phyloP scores from a whole-genome alignment of 2,113 vertebrate genomes.

The Datnioides undecimradiatus region DNA sequence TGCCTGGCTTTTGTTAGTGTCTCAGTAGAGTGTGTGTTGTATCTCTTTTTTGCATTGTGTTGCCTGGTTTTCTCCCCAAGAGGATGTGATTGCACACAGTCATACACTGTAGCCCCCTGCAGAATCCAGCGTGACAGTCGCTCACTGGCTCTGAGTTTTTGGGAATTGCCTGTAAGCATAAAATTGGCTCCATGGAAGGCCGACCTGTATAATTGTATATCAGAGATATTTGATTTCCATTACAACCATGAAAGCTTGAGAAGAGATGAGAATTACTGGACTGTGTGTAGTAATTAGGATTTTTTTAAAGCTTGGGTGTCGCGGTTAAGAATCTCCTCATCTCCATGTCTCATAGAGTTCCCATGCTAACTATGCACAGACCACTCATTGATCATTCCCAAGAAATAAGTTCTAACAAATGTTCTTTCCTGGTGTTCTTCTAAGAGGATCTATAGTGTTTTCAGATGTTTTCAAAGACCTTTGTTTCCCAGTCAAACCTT shows the following conservation, averaged over 20 bases:
- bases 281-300: background rate
- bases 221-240: constrained; percentile 34
- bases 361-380: background rate
- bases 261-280: constrained; percentile 2
- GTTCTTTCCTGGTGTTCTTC: background rate
- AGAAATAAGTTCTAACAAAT: background rate
- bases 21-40: background rate
- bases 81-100: no score
- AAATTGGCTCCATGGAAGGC: constrained; percentile 20
- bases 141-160: background rate
- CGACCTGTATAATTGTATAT: constrained; percentile 32
- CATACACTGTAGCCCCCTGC: background rate
- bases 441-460: background rate
- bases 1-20: constrained; percentile 6
- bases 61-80: background rate
- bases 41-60: background rate
- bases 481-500: background rate
- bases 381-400: background rate
- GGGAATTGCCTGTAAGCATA: background rate
- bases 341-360: background rate
- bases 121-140: constrained; percentile 1
- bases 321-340: background rate
- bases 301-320: background rate
- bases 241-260: constrained; percentile 23
- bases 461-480: constrained; percentile 4